phyloP scores from a whole-genome alignment of 1,140 invertebrate genomes.

The Cecropterus lyciades region DNA sequence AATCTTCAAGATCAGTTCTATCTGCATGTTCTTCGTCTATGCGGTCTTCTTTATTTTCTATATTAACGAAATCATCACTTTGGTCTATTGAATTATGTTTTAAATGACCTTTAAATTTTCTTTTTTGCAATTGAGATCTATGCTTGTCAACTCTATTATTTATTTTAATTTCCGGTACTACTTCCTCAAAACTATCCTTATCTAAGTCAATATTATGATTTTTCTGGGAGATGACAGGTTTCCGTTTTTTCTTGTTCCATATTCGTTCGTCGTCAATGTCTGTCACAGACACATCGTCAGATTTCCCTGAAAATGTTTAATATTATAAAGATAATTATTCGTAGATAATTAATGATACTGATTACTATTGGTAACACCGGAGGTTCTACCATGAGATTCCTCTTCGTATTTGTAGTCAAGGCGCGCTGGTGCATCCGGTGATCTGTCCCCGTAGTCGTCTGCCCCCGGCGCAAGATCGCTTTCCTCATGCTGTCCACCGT shows the following conservation, averaged over 20 bases:
- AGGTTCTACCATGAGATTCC: conserved; percentile 41
- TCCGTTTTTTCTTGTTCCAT: conserved; percentile 49
- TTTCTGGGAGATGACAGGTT: conserved; percentile 18
- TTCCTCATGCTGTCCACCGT: conserved; percentile 52
- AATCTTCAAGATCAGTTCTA: conserved; percentile 34
- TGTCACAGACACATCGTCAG: conserved; percentile 8
- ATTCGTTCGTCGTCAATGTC: conserved; percentile 36
- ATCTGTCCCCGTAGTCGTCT: conserved; percentile 58
- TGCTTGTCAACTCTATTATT: conserved; percentile 40
- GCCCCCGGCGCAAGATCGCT: conserved; percentile 20
- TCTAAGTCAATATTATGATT: conserved; percentile 29
- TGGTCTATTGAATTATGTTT: conserved; percentile 3
- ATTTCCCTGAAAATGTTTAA: conserved; percentile 7
- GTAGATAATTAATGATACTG: no score
- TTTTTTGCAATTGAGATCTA: conserved; percentile 38
- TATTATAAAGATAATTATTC: neutral
- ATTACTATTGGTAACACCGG: neutral
- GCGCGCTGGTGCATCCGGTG: conserved; percentile 50
- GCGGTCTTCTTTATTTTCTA: conserved; percentile 38
- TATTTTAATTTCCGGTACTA: conserved; percentile 38
- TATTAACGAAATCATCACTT: conserved; percentile 32
- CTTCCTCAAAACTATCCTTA: conserved; percentile 38
- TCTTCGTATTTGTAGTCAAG: conserved; percentile 66
- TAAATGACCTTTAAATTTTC: conserved; percentile 20
- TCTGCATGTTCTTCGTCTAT: conserved; percentile 35